Conservation (phyloP, 2,797 vertebrate species). For the Dendrocincla tyrannina region DNA sequence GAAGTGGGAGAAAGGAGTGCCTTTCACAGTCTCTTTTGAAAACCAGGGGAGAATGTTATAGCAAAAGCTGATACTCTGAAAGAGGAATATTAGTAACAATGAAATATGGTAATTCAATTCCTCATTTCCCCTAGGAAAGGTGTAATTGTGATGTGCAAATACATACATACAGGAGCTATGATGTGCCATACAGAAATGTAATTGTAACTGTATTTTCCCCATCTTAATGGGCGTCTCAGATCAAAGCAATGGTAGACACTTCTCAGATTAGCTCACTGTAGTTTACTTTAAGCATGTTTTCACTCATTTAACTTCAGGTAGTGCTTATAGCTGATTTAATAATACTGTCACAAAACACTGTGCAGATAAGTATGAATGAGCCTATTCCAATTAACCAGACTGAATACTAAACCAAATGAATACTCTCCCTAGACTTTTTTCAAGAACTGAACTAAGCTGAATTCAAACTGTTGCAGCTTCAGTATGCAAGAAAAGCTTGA, state of each 20-base stretch:
- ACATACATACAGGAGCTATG: neutral
- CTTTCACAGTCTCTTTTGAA: neutral
- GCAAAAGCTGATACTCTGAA: neutral
- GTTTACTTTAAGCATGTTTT: neutral
- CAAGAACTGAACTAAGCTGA: neutral
- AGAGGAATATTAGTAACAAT: neutral
- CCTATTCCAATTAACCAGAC: neutral
- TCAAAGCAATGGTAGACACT: neutral
- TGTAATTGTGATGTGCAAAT: neutral
- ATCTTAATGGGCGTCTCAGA: neutral
- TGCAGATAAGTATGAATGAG: neutral
- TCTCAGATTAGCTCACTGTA: neutral
- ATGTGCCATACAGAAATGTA: neutral
- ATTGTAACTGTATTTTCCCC: neutral
- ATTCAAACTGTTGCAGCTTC: neutral
- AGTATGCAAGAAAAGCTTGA: neutral
- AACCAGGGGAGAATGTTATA: neutral
- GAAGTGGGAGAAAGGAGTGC: neutral
- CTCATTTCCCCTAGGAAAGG: neutral
- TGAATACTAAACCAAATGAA: neutral
- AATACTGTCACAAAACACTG: neutral
- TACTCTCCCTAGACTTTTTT: neutral
- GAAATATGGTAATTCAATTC: neutral
- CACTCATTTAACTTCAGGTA: neutral
- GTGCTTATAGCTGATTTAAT: neutral